Percentiles rank a stretch among this genome's conserved stretches.
Evolutionary conservation across 2,888 invertebrate species (phyloP).

Genomic region (Drosophila seclusa): DNA sequence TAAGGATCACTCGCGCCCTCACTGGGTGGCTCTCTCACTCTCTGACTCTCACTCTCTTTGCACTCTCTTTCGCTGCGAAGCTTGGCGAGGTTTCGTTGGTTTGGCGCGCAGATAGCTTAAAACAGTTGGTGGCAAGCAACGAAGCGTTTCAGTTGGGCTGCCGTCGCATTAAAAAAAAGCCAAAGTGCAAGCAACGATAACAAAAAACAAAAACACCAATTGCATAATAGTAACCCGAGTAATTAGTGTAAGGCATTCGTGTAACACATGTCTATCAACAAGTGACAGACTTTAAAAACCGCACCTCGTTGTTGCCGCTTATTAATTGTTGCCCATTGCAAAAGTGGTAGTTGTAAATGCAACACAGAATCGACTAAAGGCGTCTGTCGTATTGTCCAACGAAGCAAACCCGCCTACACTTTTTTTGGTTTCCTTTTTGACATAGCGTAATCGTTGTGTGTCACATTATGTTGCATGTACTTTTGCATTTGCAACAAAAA

Average conservation of each 20-base stretch:
- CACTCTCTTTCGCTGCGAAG: slow-evolving; percentile 2
- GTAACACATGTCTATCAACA: not conserved
- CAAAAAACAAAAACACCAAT: slow-evolving; percentile 7
- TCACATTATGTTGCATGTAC: slow-evolving; percentile 66
- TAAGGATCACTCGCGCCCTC: slow-evolving; percentile 36
- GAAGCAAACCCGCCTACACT: slow-evolving; percentile 32
- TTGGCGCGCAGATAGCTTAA: slow-evolving; percentile 27
- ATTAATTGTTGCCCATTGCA: slow-evolving; percentile 43
- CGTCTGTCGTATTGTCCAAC: slow-evolving; percentile 17
- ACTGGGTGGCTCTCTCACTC: not conserved
- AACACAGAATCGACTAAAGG: slow-evolving; percentile 43
- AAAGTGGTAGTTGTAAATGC: slow-evolving; percentile 30
- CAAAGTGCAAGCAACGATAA: not conserved
- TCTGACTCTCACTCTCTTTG: not conserved
- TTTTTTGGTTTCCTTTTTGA: slow-evolving; percentile 30
- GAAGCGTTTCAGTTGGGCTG: slow-evolving; percentile 60
- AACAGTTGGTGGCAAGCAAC: slow-evolving; percentile 56
- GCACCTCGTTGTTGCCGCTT: slow-evolving; percentile 52
- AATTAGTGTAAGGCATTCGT: slow-evolving; percentile 15
- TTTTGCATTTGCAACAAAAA: slow-evolving; percentile 62
- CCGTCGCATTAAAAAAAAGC: not conserved
- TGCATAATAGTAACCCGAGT: slow-evolving; percentile 42
- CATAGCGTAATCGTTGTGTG: slow-evolving; percentile 51
- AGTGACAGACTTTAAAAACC: slow-evolving; percentile 24
- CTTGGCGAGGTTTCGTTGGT: slow-evolving; percentile 38